phyloP scores from a whole-genome alignment of 2,888 invertebrate genomes.

The Ichneumon xanthorius region DNA sequence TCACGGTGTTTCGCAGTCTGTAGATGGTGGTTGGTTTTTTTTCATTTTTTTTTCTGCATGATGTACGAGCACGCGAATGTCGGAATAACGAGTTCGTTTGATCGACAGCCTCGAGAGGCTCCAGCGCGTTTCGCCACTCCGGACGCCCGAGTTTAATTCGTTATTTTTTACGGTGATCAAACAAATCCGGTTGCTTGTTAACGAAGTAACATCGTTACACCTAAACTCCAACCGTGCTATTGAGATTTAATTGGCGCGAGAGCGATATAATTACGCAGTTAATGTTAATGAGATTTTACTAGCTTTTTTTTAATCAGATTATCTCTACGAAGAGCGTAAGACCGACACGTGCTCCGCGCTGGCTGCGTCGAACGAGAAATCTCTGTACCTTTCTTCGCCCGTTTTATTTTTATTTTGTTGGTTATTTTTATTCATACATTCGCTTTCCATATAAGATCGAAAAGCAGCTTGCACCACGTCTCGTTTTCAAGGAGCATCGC shows the following conservation, averaged over 20 bases:
- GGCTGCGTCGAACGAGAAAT: not conserved
- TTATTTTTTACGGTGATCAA: not conserved
- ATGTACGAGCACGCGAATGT: not conserved
- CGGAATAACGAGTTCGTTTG: slow-evolving; percentile 2
- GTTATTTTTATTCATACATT: not conserved
- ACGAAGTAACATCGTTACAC: not conserved
- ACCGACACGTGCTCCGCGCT: slow-evolving; percentile 23
- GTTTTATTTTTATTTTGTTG: not conserved
- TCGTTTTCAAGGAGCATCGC: not conserved
- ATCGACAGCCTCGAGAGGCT: not conserved
- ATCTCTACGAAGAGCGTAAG: not conserved
- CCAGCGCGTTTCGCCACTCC: not conserved
- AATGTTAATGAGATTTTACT: not conserved
- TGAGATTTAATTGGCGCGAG: not conserved
- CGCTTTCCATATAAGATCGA: not conserved
- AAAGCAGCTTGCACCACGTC: not conserved
- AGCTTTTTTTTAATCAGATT: not conserved
- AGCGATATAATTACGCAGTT: not conserved
- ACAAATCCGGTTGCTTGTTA: not conserved
- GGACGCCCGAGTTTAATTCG: not conserved
- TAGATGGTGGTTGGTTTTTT: not conserved
- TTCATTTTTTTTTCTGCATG: not conserved
- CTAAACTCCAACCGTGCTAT: not conserved
- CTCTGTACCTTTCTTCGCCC: not conserved
- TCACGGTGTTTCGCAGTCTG: not conserved